These are phyloP conservation scores for Gnathonemus echidnorhynchus DNA, from an alignment of 2,113 vertebrate species.

Conservation along the genomic window DNA sequence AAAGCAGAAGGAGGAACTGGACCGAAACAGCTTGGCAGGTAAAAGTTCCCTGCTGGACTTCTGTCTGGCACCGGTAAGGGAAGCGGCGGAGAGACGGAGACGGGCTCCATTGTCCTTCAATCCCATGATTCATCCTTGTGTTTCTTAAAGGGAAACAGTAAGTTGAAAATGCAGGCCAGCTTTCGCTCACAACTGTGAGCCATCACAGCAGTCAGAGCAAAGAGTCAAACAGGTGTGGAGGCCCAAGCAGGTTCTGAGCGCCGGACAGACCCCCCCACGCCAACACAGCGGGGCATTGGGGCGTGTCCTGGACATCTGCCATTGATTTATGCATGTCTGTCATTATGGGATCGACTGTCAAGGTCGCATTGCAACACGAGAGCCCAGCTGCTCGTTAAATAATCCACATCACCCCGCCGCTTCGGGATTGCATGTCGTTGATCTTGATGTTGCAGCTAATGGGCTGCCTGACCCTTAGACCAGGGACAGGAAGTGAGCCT, in stretches of 20 bases:
- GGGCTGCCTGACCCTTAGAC: neutral
- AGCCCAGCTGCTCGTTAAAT: neutral
- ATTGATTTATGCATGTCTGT: neutral
- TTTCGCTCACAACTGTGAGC: neutral
- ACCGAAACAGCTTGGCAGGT: conserved; percentile 10
- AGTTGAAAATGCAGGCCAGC: neutral
- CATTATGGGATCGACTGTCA: neutral
- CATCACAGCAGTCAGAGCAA: neutral
- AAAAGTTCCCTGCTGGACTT: neutral
- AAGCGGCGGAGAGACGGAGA: neutral
- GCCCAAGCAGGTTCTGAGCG: neutral
- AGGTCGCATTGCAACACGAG: neutral
- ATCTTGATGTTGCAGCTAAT: neutral
- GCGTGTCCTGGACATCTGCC: neutral
- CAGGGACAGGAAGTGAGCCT: neutral
- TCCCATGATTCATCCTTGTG: neutral
- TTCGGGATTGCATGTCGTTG: neutral
- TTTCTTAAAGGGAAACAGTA: neutral
- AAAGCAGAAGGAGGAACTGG: neutral
- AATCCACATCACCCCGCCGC: neutral
- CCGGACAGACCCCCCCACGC: neutral
- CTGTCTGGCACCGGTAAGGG: neutral
- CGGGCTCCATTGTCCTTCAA: neutral
- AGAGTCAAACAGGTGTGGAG: neutral
- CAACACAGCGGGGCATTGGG: neutral